Evolutionary conservation across 2,113 vertebrate genomes (phyloP).

Genomic region (Steatornis caripensis): DNA sequence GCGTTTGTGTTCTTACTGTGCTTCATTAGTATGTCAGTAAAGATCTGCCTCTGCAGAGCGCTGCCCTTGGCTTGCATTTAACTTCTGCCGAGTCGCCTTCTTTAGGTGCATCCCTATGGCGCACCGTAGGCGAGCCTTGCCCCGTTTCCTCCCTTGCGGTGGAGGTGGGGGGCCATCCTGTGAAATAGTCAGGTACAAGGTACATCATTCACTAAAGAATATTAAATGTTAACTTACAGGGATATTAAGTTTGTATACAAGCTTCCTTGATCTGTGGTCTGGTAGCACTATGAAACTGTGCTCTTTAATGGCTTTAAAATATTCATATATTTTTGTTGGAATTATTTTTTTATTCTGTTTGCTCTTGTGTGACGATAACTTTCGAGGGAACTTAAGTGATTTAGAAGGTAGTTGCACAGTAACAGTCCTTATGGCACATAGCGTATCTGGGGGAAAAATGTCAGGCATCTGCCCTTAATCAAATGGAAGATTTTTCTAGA

Average conservation of each 20-base stretch:
- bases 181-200: neutral
- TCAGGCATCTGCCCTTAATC: neutral
- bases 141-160: neutral
- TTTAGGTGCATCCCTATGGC: rapidly evolving
- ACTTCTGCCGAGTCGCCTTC: neutral
- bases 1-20: neutral
- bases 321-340: neutral
- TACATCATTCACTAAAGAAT: neutral
- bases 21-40: neutral
- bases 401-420: neutral
- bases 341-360: neutral
- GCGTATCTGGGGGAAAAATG: neutral
- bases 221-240: neutral
- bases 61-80: neutral
- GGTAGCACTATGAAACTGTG: neutral
- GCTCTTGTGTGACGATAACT: neutral
- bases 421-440: neutral
- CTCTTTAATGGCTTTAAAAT: neutral
- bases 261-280: neutral
- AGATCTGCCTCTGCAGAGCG: neutral
- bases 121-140: neutral
- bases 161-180: neutral
- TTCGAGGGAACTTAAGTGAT: neutral
- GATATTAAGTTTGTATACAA: neutral
- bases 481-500: neutral